Evolutionary conservation across 2,113 vertebrate genomes (phyloP).

Genomic region (Herpetotheres cachinnans): DNA sequence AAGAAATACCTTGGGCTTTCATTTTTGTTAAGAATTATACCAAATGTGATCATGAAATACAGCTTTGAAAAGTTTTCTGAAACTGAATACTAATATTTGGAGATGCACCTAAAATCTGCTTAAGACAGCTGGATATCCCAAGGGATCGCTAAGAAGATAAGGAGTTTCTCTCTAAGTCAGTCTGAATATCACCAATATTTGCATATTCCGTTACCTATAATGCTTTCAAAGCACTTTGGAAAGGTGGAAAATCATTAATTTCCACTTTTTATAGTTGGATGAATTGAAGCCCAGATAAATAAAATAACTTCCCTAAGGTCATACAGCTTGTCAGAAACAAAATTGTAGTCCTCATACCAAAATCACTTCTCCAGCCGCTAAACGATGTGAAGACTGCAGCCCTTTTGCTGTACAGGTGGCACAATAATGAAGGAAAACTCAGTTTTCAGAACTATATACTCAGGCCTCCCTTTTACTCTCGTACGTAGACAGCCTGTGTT

Average conservation of each 20-base stretch:
- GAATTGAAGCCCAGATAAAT: background rate
- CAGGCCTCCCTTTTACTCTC: background rate
- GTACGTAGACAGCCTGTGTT: background rate
- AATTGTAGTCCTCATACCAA: background rate
- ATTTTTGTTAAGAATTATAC: background rate
- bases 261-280: background rate
- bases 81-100: background rate
- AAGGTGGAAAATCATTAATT: slow-evolving; percentile 15
- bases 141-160: background rate
- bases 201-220: background rate
- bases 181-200: background rate
- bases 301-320: background rate
- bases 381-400: background rate
- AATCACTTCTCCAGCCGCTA: background rate
- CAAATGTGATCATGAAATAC: background rate
- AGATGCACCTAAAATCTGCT: background rate
- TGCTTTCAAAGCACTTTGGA: background rate
- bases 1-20: background rate
- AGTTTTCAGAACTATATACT: background rate
- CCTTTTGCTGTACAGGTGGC: background rate
- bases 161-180: background rate
- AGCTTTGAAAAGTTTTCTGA: background rate
- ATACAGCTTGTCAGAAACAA: slow-evolving; percentile 2
- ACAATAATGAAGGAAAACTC: background rate
- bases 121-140: background rate